These are phyloP conservation scores for Argyresthia goedartella DNA, from an alignment of 2,888 invertebrate species.

Conservation along the genomic window DNA sequence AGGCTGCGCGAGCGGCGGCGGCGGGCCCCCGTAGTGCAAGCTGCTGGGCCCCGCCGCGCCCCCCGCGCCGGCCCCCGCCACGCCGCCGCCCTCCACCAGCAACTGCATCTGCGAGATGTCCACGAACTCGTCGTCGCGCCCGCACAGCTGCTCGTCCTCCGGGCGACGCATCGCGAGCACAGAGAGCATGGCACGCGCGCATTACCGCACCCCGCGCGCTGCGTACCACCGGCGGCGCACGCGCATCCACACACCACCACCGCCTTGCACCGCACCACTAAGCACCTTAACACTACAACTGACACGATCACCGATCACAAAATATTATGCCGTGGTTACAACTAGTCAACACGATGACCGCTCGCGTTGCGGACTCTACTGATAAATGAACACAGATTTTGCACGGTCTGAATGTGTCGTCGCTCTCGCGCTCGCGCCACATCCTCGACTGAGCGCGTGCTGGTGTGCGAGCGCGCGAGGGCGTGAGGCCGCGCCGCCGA, in stretches of 20 bases:
- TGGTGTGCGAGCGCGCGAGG: slow-evolving; percentile 52
- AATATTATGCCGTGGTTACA: not conserved
- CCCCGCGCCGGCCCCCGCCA: too few species aligned
- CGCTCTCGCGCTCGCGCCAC: slow-evolving; percentile 62
- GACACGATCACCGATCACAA: too few species aligned
- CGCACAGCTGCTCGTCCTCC: slow-evolving; percentile 74
- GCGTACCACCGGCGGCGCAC: slow-evolving; percentile 16
- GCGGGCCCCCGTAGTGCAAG: slow-evolving; percentile 58
- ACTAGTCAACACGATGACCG: slow-evolving; percentile 25
- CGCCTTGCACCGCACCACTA: slow-evolving; percentile 23
- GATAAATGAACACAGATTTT: slow-evolving; percentile 65
- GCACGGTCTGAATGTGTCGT: slow-evolving; percentile 52
- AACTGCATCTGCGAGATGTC: slow-evolving; percentile 87
- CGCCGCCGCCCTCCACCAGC: slow-evolving; percentile 76
- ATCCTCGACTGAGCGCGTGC: slow-evolving; percentile 72
- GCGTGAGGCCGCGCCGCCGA: too few species aligned
- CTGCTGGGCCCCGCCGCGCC: slow-evolving; percentile 60
- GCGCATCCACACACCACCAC: slow-evolving; percentile 3
- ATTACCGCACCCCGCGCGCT: slow-evolving; percentile 56
- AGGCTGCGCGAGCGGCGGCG: slow-evolving; percentile 58
- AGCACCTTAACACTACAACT: slow-evolving; percentile 16
- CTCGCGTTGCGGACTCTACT: slow-evolving; percentile 38
- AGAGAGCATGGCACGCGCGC: slow-evolving; percentile 68
- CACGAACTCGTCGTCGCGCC: slow-evolving; percentile 78
- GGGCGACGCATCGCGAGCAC: slow-evolving; percentile 84